A percentile compares a stretch with the other conserved stretches of the same genome.
Conservation (phyloP, 1,140 invertebrate genomes). For the Nasonia longicornis region DNA sequence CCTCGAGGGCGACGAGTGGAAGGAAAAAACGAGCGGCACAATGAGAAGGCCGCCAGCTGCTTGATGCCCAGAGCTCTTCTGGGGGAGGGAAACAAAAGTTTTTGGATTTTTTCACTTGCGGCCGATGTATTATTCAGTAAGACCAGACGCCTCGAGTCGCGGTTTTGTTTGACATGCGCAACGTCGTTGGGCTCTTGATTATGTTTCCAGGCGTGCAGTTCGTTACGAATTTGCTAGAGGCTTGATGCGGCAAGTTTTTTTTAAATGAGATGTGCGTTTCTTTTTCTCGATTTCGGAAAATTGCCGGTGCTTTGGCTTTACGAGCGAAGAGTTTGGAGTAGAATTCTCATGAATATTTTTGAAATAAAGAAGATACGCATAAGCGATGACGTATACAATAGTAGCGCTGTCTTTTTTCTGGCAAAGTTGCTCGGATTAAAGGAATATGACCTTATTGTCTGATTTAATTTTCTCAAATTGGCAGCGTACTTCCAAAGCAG, state of each 20-base stretch:
- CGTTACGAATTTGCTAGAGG: background rate
- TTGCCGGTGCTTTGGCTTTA: background rate
- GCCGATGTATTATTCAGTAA: background rate
- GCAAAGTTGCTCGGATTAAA: background rate
- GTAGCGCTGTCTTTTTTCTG: too few species aligned
- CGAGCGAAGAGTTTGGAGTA: background rate
- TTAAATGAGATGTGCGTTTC: too few species aligned
- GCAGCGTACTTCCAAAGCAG: background rate
- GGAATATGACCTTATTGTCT: background rate
- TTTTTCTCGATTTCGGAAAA: too few species aligned
- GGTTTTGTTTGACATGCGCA: background rate
- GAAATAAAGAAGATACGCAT: background rate
- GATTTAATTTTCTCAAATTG: background rate
- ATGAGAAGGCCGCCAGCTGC: background rate
- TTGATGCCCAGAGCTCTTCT: background rate
- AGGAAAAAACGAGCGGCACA: background rate
- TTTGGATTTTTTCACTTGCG: background rate
- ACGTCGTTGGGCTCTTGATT: background rate
- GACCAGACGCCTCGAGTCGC: too few species aligned
- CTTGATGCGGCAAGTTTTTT: too few species aligned
- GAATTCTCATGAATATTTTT: too few species aligned
- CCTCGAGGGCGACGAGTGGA: background rate
- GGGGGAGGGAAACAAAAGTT: background rate
- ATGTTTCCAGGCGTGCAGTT: background rate
- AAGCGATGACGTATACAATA: background rate